Conservation (phyloP, 2,797 vertebrate genomes). For the Bucorvus abyssinicus region DNA sequence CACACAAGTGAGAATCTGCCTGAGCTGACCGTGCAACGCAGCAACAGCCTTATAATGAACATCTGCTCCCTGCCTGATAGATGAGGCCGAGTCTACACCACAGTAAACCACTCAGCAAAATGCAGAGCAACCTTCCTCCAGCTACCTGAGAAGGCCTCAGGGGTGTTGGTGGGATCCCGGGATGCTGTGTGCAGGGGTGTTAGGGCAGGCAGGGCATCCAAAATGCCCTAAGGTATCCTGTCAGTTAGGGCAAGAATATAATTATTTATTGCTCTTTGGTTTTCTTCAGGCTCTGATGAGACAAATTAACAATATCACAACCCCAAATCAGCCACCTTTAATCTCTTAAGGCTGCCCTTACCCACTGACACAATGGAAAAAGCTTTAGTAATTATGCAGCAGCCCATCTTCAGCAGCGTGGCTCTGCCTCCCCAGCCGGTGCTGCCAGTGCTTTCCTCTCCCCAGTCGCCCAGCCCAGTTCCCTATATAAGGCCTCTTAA, state of each 20-base stretch:
- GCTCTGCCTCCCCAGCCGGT: background rate
- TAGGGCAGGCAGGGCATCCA: background rate
- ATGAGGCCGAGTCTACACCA: background rate
- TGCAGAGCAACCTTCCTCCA: background rate
- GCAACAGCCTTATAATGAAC: background rate
- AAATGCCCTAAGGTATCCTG: background rate
- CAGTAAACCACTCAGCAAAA: background rate
- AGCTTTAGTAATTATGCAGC: background rate
- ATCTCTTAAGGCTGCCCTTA: background rate
- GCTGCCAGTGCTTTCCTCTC: background rate
- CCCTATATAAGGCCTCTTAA: conserved; percentile 30
- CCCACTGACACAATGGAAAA: background rate
- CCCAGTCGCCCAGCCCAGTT: background rate
- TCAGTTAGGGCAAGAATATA: background rate
- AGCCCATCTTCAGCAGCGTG: background rate
- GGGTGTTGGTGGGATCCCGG: background rate
- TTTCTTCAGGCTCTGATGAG: background rate
- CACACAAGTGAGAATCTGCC: background rate
- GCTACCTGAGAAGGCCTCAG: background rate
- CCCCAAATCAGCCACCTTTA: background rate
- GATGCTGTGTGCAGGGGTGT: too few relatives aligned
- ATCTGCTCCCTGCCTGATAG: background rate
- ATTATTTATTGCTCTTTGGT: background rate
- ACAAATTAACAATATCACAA: background rate
- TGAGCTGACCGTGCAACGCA: rapidly evolving